phyloP scores from a whole-genome alignment of 2,888 invertebrate species.

The Heliconius charithonia region DNA sequence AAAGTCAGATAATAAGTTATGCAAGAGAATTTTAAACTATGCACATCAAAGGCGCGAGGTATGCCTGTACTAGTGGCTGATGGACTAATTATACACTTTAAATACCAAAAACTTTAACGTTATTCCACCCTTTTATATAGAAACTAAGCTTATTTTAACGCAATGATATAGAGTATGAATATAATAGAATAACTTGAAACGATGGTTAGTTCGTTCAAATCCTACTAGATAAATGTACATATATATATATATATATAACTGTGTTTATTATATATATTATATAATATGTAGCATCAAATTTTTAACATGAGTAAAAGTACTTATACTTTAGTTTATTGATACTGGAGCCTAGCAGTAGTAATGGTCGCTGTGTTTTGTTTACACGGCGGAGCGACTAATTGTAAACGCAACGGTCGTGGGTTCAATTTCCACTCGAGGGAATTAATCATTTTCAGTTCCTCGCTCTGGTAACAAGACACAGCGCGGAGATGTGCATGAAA shows the following conservation, averaged over 20 bases:
- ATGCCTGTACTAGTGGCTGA: slow-evolving; percentile 1
- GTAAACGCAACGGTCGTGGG: neutral
- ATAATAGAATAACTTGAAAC: too few species aligned
- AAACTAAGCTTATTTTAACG: too few species aligned
- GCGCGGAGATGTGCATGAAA: too few species aligned
- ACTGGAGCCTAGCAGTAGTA: too few species aligned
- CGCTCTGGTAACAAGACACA: neutral
- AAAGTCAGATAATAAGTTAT: neutral
- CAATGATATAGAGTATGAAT: neutral
- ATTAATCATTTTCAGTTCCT: neutral
- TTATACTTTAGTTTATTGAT: too few species aligned
- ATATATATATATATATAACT: too few species aligned
- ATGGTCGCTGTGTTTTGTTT: too few species aligned
- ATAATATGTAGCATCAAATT: too few species aligned
- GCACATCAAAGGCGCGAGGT: slow-evolving; percentile 10
- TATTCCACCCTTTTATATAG: too few species aligned
- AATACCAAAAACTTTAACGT: slow-evolving; percentile 2
- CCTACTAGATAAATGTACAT: neutral
- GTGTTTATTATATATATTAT: too few species aligned
- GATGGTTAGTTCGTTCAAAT: neutral
- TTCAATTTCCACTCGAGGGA: neutral
- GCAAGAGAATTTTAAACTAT: slow-evolving; percentile 15
- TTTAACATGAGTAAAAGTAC: too few species aligned
- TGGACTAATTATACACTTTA: slow-evolving; percentile 28
- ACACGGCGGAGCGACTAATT: too few species aligned